Evolutionary conservation across 2,797 vertebrate species (phyloP).

Genomic region (Yasuhikotakia modesta): DNA sequence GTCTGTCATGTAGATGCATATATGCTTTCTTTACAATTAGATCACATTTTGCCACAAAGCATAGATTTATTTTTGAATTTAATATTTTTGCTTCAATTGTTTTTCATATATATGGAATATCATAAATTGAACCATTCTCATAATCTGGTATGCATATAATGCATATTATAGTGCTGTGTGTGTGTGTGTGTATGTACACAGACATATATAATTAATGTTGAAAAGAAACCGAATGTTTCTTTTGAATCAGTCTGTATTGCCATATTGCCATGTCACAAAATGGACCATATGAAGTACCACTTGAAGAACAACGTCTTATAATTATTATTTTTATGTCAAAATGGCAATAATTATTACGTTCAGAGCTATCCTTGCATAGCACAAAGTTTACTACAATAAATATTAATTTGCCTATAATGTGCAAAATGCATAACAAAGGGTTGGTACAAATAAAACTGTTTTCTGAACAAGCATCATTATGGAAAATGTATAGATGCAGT

Average conservation of each 20-base stretch:
- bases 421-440: conserved; percentile 94
- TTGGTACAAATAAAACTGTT: conserved; percentile 84
- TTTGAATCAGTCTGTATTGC: conserved; percentile 76
- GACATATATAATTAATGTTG: conserved; percentile 19
- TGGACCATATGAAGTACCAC: not conserved
- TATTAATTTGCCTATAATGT: conserved; percentile 92
- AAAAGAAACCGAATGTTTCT: conserved; percentile 10
- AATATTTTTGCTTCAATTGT: not conserved
- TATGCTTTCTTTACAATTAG: not conserved
- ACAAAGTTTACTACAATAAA: conserved; percentile 91
- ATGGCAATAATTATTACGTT: conserved; percentile 78
- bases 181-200: too few relatives aligned
- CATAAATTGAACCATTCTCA: not conserved
- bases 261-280: conserved; percentile 80
- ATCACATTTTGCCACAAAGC: conserved; percentile 14
- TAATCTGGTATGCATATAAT: conserved; percentile 26
- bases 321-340: conserved; percentile 49
- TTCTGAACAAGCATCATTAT: conserved; percentile 82
- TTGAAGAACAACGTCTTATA: conserved; percentile 32
- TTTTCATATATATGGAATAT: conserved; percentile 1
- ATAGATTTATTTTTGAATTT: not conserved
- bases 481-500: conserved; percentile 79
- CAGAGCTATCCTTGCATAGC: conserved; percentile 96
- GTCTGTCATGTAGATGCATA: conserved; percentile 1
- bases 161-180: too few relatives aligned